phyloP scores from a whole-genome alignment of 2,888 invertebrate species.

The Conops quadrifasciatus region DNA sequence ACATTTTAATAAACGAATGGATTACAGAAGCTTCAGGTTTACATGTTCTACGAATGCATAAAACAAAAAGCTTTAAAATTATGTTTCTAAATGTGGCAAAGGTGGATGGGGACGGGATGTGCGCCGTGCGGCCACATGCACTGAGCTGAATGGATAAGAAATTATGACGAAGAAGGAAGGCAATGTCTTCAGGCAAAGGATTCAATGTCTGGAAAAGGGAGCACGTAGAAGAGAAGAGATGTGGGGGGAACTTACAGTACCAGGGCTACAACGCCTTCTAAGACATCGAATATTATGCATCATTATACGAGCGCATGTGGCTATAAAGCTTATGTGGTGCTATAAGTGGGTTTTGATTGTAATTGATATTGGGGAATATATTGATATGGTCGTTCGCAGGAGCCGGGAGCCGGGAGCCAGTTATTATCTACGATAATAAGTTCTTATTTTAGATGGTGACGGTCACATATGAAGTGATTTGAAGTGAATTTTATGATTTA shows the following conservation, averaged over 20 bases:
- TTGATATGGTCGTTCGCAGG: conserved; percentile 25
- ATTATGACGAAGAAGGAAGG: not conserved
- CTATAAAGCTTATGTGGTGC: conserved; percentile 56
- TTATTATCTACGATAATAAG: no score
- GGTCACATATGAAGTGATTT: conserved; percentile 23
- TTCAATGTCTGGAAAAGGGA: not conserved
- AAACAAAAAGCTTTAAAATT: conserved; percentile 52
- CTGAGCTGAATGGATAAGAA: no score
- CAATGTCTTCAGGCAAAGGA: not conserved
- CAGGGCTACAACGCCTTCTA: no score
- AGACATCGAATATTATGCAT: conserved; percentile 41
- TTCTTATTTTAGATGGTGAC: not conserved
- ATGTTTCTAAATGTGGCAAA: conserved; percentile 51
- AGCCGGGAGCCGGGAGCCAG: no score
- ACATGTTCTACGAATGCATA: conserved; percentile 45
- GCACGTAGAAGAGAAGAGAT: not conserved
- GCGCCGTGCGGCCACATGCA: no score
- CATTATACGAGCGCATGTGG: not conserved
- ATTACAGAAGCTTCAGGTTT: conserved; percentile 28
- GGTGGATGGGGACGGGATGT: not conserved
- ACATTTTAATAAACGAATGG: conserved; percentile 30
- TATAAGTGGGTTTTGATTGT: conserved; percentile 63
- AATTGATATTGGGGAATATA: conserved; percentile 59
- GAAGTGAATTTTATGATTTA: conserved; percentile 31
- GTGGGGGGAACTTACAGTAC: not conserved